phyloP scores from a whole-genome alignment of 2,888 invertebrate genomes.

The Sturmia bella region DNA sequence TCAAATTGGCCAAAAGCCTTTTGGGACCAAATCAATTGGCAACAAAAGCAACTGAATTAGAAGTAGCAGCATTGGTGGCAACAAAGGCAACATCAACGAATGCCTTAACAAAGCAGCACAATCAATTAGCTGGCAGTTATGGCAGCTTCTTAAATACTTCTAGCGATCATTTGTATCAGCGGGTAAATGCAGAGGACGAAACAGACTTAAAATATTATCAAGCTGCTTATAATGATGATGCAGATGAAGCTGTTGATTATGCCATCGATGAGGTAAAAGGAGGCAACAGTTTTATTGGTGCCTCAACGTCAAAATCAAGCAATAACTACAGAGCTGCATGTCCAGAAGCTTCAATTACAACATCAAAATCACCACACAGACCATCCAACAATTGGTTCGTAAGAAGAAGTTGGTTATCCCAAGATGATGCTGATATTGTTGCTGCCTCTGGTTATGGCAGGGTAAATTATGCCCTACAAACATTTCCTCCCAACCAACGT shows the following conservation, averaged over 20 bases:
- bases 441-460: constrained; percentile 1
- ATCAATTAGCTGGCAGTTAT: constrained; percentile 50
- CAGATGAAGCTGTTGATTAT: constrained; percentile 1
- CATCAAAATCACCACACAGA: constrained; percentile 56
- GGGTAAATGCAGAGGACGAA: constrained; percentile 19
- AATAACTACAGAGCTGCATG: constrained; percentile 57
- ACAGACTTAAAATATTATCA: constrained; percentile 41
- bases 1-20: constrained; percentile 63
- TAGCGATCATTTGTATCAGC: constrained; percentile 26
- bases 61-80: constrained; percentile 16
- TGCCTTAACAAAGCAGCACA: constrained; percentile 53
- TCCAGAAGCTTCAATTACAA: constrained; percentile 54
- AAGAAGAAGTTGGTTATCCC: constrained; percentile 66
- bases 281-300: constrained; percentile 33
- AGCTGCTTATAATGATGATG: constrained; percentile 11
- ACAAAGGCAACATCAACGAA: constrained; percentile 43
- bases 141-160: constrained; percentile 47
- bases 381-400: constrained; percentile 59
- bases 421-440: constrained; percentile 48
- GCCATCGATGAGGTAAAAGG: neutral
- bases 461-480: constrained; percentile 28
- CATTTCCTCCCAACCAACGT: constrained; percentile 51
- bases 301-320: constrained; percentile 38
- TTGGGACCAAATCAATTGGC: constrained; percentile 65
- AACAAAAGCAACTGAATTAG: constrained; percentile 62